A percentile compares a stretch with the other conserved stretches of the same genome.
These are phyloP conservation scores for Lipophrys pholis DNA, from an alignment of 2,113 vertebrate species.

Conservation along the genomic window DNA sequence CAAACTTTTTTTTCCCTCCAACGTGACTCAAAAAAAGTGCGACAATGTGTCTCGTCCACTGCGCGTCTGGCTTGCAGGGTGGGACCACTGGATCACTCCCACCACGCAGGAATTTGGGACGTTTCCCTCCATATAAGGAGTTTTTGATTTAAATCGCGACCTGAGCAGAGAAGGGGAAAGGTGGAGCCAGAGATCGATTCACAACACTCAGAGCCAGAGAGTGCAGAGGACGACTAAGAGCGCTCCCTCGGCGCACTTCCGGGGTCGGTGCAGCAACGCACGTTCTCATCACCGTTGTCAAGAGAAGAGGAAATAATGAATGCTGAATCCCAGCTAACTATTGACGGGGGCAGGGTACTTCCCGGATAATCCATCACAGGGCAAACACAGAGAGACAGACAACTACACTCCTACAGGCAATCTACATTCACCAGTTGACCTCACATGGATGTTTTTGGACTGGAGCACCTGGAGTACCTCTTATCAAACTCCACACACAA, in stretches of 20 bases:
- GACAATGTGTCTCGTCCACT: conserved; percentile 46
- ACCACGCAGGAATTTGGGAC: conserved; percentile 81
- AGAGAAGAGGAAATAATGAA: too few species aligned
- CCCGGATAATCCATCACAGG: too few species aligned
- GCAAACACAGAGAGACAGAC: too few species aligned
- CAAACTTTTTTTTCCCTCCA: conserved; percentile 14
- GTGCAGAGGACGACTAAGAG: conserved; percentile 19
- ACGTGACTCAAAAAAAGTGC: conserved; percentile 67
- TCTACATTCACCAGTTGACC: too few species aligned
- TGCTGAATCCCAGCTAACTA: too few species aligned
- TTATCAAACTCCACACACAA: too few species aligned
- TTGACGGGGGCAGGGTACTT: too few species aligned
- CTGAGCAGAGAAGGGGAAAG: conserved; percentile 45
- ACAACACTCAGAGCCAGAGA: conserved; percentile 40
- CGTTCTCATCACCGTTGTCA: too few species aligned
- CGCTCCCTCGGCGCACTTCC: not conserved
- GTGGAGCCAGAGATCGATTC: conserved; percentile 69
- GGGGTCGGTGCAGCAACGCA: too few species aligned
- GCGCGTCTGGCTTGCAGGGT: conserved; percentile 73
- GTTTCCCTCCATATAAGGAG: conserved; percentile 86
- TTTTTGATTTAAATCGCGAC: conserved; percentile 83
- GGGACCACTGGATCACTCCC: conserved; percentile 73
- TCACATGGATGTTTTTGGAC: too few species aligned
- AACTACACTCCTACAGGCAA: too few species aligned
- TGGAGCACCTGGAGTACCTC: too few species aligned